Evolutionary conservation across 2,113 vertebrate species (phyloP).

Genomic region (Toxotes chatareus): DNA sequence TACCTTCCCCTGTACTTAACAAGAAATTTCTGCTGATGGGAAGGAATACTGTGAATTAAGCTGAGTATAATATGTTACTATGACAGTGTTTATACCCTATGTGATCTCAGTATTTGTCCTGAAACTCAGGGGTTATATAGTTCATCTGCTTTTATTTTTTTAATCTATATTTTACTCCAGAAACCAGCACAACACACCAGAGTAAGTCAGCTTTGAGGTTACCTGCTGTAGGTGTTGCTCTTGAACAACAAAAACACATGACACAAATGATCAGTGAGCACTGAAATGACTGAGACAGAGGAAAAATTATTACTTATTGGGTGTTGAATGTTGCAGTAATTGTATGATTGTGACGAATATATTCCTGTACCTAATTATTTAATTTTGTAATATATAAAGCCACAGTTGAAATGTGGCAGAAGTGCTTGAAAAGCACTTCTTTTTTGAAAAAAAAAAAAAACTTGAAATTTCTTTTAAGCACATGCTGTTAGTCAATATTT

Average conservation of each 20-base stretch:
- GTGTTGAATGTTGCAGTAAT: conserved; percentile 47
- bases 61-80: neutral
- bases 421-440: conserved; percentile 53
- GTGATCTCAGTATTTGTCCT: conserved; percentile 70
- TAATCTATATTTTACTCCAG: conserved; percentile 39
- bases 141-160: conserved; percentile 38
- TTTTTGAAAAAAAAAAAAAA: conserved; percentile 44
- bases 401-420: conserved; percentile 43
- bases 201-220: conserved; percentile 31
- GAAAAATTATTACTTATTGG: neutral
- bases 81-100: conserved; percentile 22
- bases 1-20: neutral
- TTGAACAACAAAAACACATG: conserved; percentile 1
- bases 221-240: conserved; percentile 13
- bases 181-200: conserved; percentile 60
- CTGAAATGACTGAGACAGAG: conserved; percentile 22
- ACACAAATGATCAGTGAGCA: conserved; percentile 21
- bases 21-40: neutral
- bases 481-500: conserved; percentile 67
- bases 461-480: conserved; percentile 69
- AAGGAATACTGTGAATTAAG: conserved; percentile 25
- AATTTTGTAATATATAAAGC: conserved; percentile 58
- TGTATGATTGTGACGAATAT: conserved; percentile 52
- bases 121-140: conserved; percentile 80
- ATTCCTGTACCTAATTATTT: conserved; percentile 59